Evolutionary conservation across 2,113 vertebrate genomes (phyloP).

Genomic region (Tiliqua scincoides): DNA sequence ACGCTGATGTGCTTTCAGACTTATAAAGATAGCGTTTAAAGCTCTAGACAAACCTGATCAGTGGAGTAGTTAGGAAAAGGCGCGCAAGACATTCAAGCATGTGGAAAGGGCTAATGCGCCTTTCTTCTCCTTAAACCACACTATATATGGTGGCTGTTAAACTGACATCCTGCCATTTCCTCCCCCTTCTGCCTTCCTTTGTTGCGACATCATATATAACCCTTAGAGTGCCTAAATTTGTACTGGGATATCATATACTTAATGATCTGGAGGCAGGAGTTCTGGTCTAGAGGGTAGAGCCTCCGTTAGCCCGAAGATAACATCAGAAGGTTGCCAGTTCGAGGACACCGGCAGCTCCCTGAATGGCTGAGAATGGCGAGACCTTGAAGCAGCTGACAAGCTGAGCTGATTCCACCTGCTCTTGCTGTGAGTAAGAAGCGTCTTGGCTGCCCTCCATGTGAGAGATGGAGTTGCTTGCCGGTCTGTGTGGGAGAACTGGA

Average conservation of each 20-base stretch:
- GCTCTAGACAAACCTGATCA: neutral
- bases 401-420: too few relatives aligned
- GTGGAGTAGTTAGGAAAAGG: neutral
- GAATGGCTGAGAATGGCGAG: too few relatives aligned
- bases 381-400: too few relatives aligned
- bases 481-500: too few relatives aligned
- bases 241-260: conserved; percentile 8
- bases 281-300: too few relatives aligned
- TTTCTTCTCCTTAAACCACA: conserved; percentile 21
- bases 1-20: conserved; percentile 27
- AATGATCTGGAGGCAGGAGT: too few relatives aligned
- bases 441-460: too few relatives aligned
- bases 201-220: conserved; percentile 17
- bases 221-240: conserved; percentile 3
- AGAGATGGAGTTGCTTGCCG: too few relatives aligned
- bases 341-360: too few relatives aligned
- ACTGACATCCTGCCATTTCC: conserved; percentile 13
- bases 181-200: neutral
- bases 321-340: too few relatives aligned
- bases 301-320: too few relatives aligned
- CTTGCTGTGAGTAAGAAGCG: too few relatives aligned
- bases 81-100: conserved; percentile 19
- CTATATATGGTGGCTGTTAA: conserved; percentile 28
- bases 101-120: conserved; percentile 5
- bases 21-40: conserved; percentile 33